phyloP scores from a whole-genome alignment of 2,797 vertebrate species.

The Clarias pachynema region DNA sequence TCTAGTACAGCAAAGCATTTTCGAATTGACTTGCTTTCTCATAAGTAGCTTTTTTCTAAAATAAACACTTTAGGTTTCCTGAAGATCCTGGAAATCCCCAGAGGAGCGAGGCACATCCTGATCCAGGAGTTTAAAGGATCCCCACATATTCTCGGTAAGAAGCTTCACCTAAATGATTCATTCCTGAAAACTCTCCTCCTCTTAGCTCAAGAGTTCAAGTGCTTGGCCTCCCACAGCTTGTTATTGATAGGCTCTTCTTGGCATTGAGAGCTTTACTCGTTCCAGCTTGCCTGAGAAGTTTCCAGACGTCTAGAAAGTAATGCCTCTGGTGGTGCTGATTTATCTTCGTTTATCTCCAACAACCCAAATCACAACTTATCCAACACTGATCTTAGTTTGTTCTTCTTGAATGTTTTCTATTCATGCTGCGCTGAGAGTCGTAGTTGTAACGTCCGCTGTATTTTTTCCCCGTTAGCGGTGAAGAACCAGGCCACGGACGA shows the following conservation, averaged over 20 bases:
- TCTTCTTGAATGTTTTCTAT: background rate
- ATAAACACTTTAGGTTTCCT: constrained; percentile 78
- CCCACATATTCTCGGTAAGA: constrained; percentile 85
- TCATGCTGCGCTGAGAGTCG: background rate
- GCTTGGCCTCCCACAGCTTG: constrained; percentile 42
- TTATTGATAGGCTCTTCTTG: constrained; percentile 52
- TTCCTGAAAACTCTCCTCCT: constrained; percentile 11
- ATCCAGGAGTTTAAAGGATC: constrained; percentile 87
- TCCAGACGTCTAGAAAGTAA: constrained; percentile 28
- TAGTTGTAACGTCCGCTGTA: constrained; percentile 19
- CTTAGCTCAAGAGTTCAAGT: constrained; percentile 29
- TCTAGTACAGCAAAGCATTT: constrained; percentile 12
- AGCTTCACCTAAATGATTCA: constrained; percentile 15
- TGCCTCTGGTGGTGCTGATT: constrained; percentile 34
- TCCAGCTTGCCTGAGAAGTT: constrained; percentile 47
- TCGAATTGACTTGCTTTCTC: background rate
- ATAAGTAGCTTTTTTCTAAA: constrained; percentile 26
- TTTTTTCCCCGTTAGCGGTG: constrained; percentile 73
- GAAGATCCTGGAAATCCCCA: constrained; percentile 95
- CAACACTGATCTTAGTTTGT: constrained; percentile 31
- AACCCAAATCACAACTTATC: constrained; percentile 35
- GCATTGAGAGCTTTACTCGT: constrained; percentile 30
- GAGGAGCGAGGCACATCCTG: constrained; percentile 88
- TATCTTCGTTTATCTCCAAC: constrained; percentile 28
- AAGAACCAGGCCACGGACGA: constrained; percentile 88